Conservation (phyloP, 2,113 vertebrate genomes). For the Condylura cristata region DNA sequence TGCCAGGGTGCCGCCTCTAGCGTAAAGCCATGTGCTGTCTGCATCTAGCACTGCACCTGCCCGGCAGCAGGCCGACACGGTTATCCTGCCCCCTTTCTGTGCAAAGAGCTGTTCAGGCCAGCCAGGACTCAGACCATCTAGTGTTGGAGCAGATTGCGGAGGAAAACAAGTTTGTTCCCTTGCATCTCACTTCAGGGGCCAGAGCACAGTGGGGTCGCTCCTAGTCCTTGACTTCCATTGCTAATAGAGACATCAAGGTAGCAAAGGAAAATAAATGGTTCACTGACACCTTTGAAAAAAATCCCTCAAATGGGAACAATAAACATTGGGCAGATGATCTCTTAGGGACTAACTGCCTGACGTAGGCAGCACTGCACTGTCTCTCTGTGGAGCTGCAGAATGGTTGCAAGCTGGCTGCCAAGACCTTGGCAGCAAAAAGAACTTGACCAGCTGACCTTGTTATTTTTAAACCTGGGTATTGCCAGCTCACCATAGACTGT, state of each 20-base stretch:
- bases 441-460: neutral
- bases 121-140: neutral
- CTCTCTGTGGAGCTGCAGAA: neutral
- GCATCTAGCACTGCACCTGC: neutral
- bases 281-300: neutral
- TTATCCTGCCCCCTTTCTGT: neutral
- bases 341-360: neutral
- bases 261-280: neutral
- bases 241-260: neutral
- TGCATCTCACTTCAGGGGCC: neutral
- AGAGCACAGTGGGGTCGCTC: too few relatives aligned
- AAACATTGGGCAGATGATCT: neutral
- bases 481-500: neutral
- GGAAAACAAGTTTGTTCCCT: neutral
- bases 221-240: neutral
- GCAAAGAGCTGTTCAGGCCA: neutral
- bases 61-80: neutral
- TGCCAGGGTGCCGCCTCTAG: neutral
- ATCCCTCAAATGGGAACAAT: neutral
- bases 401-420: neutral
- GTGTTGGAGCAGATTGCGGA: neutral
- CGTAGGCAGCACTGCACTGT: neutral
- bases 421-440: neutral
- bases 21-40: neutral
- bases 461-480: conserved; percentile 43